A percentile compares a stretch with the other conserved stretches of the same genome.
Evolutionary conservation across 1,140 invertebrate genomes (phyloP).

Genomic region (Drosophila ananassae): DNA sequence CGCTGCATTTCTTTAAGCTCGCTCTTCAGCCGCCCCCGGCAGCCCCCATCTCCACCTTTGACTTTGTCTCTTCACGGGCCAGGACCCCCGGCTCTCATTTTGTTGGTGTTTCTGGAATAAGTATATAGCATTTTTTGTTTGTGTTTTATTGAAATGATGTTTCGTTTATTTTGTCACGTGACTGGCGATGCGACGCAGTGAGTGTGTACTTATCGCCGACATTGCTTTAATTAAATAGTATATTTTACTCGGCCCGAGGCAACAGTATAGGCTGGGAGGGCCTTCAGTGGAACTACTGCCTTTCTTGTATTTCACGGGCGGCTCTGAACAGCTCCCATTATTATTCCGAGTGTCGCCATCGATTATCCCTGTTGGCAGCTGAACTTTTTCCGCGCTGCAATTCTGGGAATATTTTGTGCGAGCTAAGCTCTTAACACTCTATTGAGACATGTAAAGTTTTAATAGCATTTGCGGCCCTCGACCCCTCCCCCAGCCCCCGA

Average conservation of each 20-base stretch:
- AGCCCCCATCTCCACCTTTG: neutral
- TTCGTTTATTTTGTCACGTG: constrained; percentile 59
- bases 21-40: constrained; percentile 7
- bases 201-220: constrained; percentile 50
- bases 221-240: constrained; percentile 53
- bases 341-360: neutral
- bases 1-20: constrained; percentile 76
- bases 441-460: constrained; percentile 82
- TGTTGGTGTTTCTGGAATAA: constrained; percentile 1
- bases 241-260: neutral
- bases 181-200: constrained; percentile 36
- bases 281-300: no score
- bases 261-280: no score
- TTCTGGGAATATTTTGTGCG: constrained; percentile 67
- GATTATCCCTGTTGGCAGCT: neutral
- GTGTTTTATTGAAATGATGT: constrained; percentile 58
- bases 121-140: constrained; percentile 5
- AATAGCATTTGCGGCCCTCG: constrained; percentile 70
- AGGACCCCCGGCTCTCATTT: constrained; percentile 23
- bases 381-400: constrained; percentile 52
- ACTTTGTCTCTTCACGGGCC: constrained; percentile 36
- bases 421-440: constrained; percentile 81
- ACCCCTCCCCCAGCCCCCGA: constrained; percentile 13
- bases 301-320: no score
- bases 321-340: neutral